Evolutionary conservation across 2,888 invertebrate genomes (phyloP).

Genomic region (Pocota personata): DNA sequence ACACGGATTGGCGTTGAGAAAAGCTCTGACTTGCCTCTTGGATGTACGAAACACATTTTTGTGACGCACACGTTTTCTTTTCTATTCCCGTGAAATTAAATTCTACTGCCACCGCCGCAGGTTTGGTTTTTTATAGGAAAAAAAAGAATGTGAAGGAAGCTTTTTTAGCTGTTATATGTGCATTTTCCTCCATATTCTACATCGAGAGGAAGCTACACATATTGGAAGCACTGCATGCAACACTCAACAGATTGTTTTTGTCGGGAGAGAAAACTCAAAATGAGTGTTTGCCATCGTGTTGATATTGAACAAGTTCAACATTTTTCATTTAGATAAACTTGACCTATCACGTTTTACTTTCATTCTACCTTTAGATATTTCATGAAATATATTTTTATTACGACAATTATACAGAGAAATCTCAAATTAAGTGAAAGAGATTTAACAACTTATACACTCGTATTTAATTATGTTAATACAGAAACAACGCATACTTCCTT

Average conservation of each 20-base stretch:
- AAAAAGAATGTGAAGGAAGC: constrained; percentile 11
- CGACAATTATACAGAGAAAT: background rate
- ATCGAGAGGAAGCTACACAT: background rate
- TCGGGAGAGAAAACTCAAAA: constrained; percentile 28
- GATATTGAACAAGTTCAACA: constrained; percentile 11
- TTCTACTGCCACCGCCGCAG: background rate
- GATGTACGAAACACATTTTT: constrained; percentile 1
- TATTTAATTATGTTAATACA: no score
- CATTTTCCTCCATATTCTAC: background rate
- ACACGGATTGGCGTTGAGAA: constrained; percentile 12
- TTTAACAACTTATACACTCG: no score
- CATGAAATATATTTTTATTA: background rate
- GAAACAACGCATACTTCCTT: no score
- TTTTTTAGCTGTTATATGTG: constrained; percentile 5
- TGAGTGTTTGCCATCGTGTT: background rate
- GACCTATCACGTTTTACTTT: constrained; percentile 27
- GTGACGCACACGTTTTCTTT: constrained; percentile 61
- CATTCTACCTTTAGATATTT: background rate
- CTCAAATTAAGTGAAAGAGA: background rate
- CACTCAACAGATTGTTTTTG: constrained; percentile 59
- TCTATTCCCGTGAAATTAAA: constrained; percentile 8
- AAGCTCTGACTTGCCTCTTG: constrained; percentile 31
- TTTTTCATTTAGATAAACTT: constrained; percentile 21
- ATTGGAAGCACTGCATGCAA: constrained; percentile 2
- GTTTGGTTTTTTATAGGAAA: background rate